Base-by-base conservation (phyloP, 2,888 invertebrate species). In the Temnothorax rugatulus region DNA sequence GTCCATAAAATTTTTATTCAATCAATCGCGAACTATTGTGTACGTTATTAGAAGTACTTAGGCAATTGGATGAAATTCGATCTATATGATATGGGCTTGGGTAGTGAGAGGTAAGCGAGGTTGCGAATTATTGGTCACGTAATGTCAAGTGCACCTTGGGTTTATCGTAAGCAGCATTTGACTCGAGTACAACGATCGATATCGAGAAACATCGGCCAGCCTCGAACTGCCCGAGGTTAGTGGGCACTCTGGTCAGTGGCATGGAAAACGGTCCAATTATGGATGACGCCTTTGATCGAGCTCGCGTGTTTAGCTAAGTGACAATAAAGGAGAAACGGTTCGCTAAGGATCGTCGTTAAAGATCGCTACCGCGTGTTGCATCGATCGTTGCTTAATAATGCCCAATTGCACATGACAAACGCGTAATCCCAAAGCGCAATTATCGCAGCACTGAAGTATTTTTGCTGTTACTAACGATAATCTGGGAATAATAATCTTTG, bases 221-320 rank as follows among this genome's bases (percentile, higher is more conserved):
- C 82, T 83, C 75, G 59, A 86, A 89, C 84, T 82, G 82, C 86
- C 83, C 84, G 68, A 71, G 84, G 85, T 83, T 76, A 83, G 82
- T 82, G 59, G 84, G 81, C 73, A 86, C 81, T 88, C 83, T 84
- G 87, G 82, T 83, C 84, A 82, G 63, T 68, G 61, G 82, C 64
- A 87, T 82, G 89, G 87, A 90, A 90, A 90, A 90, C 85, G 90
- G 83, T 76, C 84, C 87, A 90, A 90, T 90, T 90, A 90, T 85
- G 74, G 86, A 87, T 81, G 71, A 84, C 86, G 90, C 90, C 90
- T 90, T 90, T 90, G 90, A 90, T 86, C 86, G 86, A 69, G 57
- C 69, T 76, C 75, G 84, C 81, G 76, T 87, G 89, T 85, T 89
- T 88, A 85, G 88, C 75, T 86, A 84, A 83, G 79, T 63, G 73